phyloP scores from a whole-genome alignment of 2,113 vertebrate genomes.

The Platysteira castanea region DNA sequence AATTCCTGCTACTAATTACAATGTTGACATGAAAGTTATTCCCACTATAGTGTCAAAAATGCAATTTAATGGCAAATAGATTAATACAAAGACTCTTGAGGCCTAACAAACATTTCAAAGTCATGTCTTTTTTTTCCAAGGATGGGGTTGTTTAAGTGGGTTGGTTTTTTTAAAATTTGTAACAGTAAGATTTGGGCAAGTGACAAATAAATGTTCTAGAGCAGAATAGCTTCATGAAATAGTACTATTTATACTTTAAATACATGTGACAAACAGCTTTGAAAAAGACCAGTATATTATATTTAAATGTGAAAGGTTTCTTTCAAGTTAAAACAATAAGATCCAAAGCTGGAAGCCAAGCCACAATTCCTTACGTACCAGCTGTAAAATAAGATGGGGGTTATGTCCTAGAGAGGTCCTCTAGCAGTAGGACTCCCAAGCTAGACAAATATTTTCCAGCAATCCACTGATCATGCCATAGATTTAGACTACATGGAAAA shows the following conservation, averaged over 20 bases:
- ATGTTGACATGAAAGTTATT: not conserved
- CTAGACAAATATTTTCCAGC: not conserved
- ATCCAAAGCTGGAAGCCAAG: not conserved
- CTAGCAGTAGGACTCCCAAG: not conserved
- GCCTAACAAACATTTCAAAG: not conserved
- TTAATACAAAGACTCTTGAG: not conserved
- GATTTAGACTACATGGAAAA: not conserved
- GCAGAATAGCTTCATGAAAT: not conserved
- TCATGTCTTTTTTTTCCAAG: not conserved
- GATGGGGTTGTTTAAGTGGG: rapidly evolving
- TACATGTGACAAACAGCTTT: not conserved
- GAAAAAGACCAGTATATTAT: not conserved
- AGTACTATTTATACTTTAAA: not conserved
- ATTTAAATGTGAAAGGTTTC: not conserved
- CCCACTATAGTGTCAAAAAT: not conserved
- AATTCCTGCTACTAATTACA: not conserved
- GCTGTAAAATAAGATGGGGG: not conserved
- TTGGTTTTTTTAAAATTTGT: not conserved
- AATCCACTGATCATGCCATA: not conserved
- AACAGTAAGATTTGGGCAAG: not conserved
- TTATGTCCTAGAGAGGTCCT: not conserved
- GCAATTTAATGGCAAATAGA: not conserved
- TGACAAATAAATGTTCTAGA: not conserved
- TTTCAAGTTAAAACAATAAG: not conserved
- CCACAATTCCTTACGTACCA: not conserved